Base-by-base conservation (phyloP, 2,797 vertebrate genomes). In the Anabacerthia variegaticeps region DNA sequence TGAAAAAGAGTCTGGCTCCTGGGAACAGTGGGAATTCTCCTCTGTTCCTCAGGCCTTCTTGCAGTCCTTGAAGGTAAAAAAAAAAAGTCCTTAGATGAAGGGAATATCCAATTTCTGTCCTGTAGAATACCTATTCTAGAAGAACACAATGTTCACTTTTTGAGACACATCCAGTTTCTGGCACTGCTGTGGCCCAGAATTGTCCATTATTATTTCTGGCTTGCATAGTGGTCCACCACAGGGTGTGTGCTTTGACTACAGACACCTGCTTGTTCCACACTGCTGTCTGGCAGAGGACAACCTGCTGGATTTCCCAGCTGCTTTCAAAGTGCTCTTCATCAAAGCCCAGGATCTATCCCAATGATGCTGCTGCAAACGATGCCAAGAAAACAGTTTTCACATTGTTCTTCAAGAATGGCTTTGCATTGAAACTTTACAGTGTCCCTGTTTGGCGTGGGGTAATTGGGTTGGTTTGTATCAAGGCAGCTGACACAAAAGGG, bases 11-110 rank as follows among this genome's bases (percentile, higher is more conserved):
- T n/a, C 76, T 58, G 49, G 62, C 22, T 94, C 37, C 49, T 36
- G 14, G 44, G 34, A 96, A 90, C 83, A 84, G 83, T 63, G 76
- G 83, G 66, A 83, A 92, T 88, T 90, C 58, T 95, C 32, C 56
- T 94, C 72, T 91, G 34, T 89, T 93, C 78, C 82, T 85, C 56
- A 83, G 61, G 89, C 56, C 8, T 8, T 77, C 36, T 73, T 52
- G 23, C 32, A 69, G 55, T 43, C 56, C 88, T 91, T 92, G 71
- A 91, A 82, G 27, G n/a, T 12, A 10, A 39, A 88, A 54, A 46
- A 46, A 21, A 69, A 37, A 19, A 54, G 17, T 27, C 37, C 26
- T 63, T 80, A 86, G 44, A 61, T 72, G 20, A 94, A 95, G 43
- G 24, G 36, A 85, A 59, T 79, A 76, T 73, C 32, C 3, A 6